A percentile compares a stretch with the other conserved stretches of the same genome.
These are phyloP conservation scores for Tetanocera ferruginea DNA, from an alignment of 2,888 invertebrate species.

Conservation along the genomic window DNA sequence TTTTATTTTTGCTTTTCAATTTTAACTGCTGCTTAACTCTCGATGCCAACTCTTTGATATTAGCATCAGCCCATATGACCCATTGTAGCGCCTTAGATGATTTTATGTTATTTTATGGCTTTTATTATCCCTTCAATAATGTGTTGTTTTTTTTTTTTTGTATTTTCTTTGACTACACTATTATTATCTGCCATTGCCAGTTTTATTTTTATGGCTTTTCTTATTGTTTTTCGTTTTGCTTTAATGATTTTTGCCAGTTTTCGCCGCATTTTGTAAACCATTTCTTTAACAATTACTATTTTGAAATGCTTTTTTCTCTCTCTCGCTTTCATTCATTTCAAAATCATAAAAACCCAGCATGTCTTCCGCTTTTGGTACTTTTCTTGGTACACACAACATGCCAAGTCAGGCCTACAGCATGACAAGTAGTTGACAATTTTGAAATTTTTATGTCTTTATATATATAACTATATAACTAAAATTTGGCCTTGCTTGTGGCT, in stretches of 20 bases:
- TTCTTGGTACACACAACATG: too few relatives aligned
- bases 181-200: not conserved
- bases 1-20: not conserved
- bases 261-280: not conserved
- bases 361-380: not conserved
- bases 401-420: not conserved
- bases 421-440: constrained; percentile 25
- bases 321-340: not conserved
- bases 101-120: not conserved
- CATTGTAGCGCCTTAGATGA: not conserved
- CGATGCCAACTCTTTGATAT: constrained; percentile 28
- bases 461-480: not conserved
- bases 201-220: constrained; percentile 25
- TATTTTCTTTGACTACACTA: not conserved
- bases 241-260: constrained; percentile 20
- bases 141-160: not conserved
- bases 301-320: not conserved
- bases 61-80: not conserved
- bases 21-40: not conserved
- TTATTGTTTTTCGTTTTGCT: constrained; percentile 20
- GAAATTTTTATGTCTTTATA: constrained; percentile 30
- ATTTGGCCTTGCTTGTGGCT: not conserved
- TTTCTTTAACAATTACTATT: not conserved
- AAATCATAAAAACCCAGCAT: constrained; percentile 24
- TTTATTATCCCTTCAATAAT: not conserved